These are phyloP conservation scores for Pseudoips prasinana DNA, from an alignment of 2,888 invertebrate genomes.

Conservation along the genomic window DNA sequence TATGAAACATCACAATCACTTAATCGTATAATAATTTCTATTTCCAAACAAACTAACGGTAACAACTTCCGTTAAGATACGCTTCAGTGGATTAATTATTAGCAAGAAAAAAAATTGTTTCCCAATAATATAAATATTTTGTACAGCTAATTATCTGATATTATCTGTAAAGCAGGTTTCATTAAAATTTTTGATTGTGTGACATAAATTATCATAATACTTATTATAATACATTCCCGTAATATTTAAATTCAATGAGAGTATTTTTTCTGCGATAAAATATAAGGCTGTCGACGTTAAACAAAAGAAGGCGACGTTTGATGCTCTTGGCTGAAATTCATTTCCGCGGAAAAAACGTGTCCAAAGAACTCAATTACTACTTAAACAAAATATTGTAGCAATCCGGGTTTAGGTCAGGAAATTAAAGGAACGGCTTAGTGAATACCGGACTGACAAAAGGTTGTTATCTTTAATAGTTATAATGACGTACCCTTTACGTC, in stretches of 20 bases:
- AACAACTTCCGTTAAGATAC: no score
- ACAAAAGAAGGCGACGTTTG: constrained; percentile 44
- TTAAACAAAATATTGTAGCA: constrained; percentile 74
- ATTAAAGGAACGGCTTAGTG: constrained; percentile 75
- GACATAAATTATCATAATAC: constrained; percentile 17
- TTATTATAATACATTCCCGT: constrained; percentile 16
- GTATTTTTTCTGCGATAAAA: constrained; percentile 22
- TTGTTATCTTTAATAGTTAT: constrained; percentile 70
- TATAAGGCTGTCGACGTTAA: constrained; percentile 32
- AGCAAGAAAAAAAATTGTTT: no score
- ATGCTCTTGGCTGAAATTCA: constrained; percentile 54
- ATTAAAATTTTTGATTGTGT: constrained; percentile 23
- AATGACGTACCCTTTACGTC: constrained; percentile 58
- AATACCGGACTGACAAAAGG: constrained; percentile 57
- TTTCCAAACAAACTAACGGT: no score
- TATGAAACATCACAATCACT: no score
- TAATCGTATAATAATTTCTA: no score
- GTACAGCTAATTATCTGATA: no score
- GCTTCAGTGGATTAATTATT: no score
- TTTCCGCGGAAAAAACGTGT: constrained; percentile 71
- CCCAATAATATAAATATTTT: no score
- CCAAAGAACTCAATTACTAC: constrained; percentile 76
- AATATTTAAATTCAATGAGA: constrained; percentile 32
- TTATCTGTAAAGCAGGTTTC: no score
- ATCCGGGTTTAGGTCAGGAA: constrained; percentile 72